Percentiles rank a stretch among this genome's conserved stretches.
phyloP scores from a whole-genome alignment of 2,888 invertebrate genomes.

The Hemaris fuciformis region DNA sequence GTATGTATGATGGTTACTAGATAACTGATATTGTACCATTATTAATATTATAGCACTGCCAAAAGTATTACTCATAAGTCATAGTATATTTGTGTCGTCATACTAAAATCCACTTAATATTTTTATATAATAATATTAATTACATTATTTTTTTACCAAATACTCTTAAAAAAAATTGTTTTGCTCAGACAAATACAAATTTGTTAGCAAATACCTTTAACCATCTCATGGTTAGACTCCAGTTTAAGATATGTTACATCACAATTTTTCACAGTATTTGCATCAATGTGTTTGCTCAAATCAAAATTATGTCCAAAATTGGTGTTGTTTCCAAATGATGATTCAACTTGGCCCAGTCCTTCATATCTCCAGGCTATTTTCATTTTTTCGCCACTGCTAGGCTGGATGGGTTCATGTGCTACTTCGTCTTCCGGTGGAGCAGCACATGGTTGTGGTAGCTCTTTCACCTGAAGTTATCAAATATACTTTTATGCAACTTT shows the following conservation, averaged over 20 bases:
- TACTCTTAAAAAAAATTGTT: no score
- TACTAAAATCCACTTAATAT: no score
- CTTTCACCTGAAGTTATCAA: constrained; percentile 67
- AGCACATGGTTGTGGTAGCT: constrained; percentile 76
- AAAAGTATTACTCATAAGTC: no score
- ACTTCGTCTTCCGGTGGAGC: constrained; percentile 67
- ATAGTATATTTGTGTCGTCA: no score
- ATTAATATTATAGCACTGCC: no score
- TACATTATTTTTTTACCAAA: neutral
- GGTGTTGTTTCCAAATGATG: constrained; percentile 68
- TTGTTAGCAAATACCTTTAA: constrained; percentile 36
- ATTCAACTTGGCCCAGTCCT: constrained; percentile 84
- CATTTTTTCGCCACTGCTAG: constrained; percentile 81
- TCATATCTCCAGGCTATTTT: constrained; percentile 96
- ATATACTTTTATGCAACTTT: no score
- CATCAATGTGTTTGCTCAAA: constrained; percentile 87
- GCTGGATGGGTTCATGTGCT: constrained; percentile 35
- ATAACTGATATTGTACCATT: no score
- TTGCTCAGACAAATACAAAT: neutral
- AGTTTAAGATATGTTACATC: constrained; percentile 82
- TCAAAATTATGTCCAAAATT: constrained; percentile 91
- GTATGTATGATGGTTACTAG: no score
- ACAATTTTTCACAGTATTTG: constrained; percentile 78
- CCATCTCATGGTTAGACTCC: constrained; percentile 30
- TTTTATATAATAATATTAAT: no score